Percentiles rank a stretch among this genome's conserved stretches.
phyloP scores from a whole-genome alignment of 2,113 vertebrate species.

The Pungitius pungitius region DNA sequence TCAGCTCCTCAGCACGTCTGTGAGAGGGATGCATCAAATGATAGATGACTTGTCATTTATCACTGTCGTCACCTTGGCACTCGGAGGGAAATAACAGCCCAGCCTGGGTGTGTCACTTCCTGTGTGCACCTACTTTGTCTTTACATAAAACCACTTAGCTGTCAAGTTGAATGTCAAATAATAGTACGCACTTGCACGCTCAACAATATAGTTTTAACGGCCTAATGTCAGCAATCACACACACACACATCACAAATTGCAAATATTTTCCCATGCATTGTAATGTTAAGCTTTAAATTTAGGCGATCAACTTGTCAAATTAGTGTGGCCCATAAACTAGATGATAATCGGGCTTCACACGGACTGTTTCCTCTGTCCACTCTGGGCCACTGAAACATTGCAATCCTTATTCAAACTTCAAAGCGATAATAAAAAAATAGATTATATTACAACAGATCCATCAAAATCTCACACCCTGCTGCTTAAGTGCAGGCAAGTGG shows the following conservation, averaged over 20 bases:
- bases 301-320: background rate
- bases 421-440: background rate
- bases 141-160: slow-evolving; percentile 27
- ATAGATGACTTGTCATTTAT: slow-evolving; percentile 68
- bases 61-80: slow-evolving; percentile 66
- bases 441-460: background rate
- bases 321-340: background rate
- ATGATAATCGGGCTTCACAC: background rate
- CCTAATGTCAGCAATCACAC: background rate
- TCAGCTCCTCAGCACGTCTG: slow-evolving; percentile 38
- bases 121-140: slow-evolving; percentile 58
- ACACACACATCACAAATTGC: slow-evolving; percentile 1
- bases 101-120: slow-evolving; percentile 59
- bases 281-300: background rate
- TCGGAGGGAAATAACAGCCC: slow-evolving; percentile 60
- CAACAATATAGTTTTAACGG: background rate
- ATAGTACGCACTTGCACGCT: background rate
- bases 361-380: background rate
- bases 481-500: background rate
- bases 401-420: background rate
- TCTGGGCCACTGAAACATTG: background rate
- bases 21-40: slow-evolving; percentile 64
- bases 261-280: background rate
- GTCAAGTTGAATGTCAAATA: slow-evolving; percentile 43
- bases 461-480: background rate